A percentile compares a stretch with the other conserved stretches of the same genome.
phyloP scores from a whole-genome alignment of 2,888 invertebrate genomes.

The Timandra comae region DNA sequence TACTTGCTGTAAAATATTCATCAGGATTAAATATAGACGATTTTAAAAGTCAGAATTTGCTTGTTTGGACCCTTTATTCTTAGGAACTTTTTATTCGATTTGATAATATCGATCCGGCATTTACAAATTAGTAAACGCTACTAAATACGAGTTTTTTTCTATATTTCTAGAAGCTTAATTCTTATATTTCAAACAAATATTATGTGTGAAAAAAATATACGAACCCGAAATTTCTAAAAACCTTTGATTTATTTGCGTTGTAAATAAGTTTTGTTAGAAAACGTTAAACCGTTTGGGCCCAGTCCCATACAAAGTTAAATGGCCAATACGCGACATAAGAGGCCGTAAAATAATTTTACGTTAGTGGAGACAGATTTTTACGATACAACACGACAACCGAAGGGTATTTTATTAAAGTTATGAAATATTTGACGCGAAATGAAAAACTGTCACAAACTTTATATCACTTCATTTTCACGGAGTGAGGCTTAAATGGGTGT shows the following conservation, averaged over 20 bases:
- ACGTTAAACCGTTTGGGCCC: conserved; percentile 1
- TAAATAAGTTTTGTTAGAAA: conserved; percentile 14
- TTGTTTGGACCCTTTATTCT: no score
- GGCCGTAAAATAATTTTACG: conserved; percentile 48
- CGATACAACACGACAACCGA: conserved; percentile 20
- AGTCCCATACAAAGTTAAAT: conserved; percentile 32
- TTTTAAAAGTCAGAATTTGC: no score
- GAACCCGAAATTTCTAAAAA: no score
- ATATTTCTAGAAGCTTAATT: no score
- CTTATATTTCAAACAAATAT: no score
- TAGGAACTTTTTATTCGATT: no score
- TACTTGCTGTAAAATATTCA: conserved; percentile 83
- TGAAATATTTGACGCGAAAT: conserved; percentile 19
- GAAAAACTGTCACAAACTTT: conserved; percentile 23
- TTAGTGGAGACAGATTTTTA: conserved; percentile 46
- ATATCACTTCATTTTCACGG: conserved; percentile 15
- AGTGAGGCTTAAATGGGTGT: conserved; percentile 14
- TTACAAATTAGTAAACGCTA: no score
- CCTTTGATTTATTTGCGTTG: no score
- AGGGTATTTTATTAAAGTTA: conserved; percentile 22
- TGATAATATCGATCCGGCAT: no score
- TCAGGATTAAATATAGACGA: no score
- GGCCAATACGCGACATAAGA: conserved; percentile 33
- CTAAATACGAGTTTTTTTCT: no score
- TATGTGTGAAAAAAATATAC: no score